Base-by-base conservation (phyloP, 2,888 invertebrate species). In the Muschampia plurimacula region DNA sequence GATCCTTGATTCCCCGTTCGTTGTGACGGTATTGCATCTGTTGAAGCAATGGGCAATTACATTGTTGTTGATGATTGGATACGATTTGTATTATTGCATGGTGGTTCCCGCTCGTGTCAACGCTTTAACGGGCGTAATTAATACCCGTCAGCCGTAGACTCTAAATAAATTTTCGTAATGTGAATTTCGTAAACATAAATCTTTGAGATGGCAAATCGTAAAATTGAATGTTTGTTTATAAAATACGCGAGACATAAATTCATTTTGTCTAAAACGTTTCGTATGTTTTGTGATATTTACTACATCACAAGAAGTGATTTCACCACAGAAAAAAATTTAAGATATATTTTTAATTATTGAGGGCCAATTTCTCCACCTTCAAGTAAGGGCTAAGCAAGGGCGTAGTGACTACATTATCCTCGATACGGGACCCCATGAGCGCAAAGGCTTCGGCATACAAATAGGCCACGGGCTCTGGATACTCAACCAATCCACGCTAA, bases 21-120 rank as follows among this genome's bases (percentile, higher is more conserved):
- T 74, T 75, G 52, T 15, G 15, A 52, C 52, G 12, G 9, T 15
- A 52, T 15, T 52, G 70, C 67, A 68, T 39, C 10, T 52, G 55
- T n/a, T 52, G 32, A 28, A 32, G 22, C 32, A 12, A 59, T 59
- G 3, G 6, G 22, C 57, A 12, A 32, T 59, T 12, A 59, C 12
- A 32, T 59, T 32, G 57, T 59, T 32, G 32, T 52, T 8, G 15
- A 52, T 15, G 15, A 52, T 52, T 52, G 52, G 15, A 15, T 52
- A 15, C 15, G 52, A 63, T 64, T 69, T 70, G 60, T 60, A 28
- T 67, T 55, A 52, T 52, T 44, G 62, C 32, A 44, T 55, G 76
- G 76, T 74, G 75, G 72, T 75, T 75, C 75, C 76, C 76, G 44
- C 60, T n/a, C 15, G 71, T 22, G 4, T 57, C 52, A 52, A 52